phyloP scores from a whole-genome alignment of 2,797 vertebrate species.

The Momotus momota region DNA sequence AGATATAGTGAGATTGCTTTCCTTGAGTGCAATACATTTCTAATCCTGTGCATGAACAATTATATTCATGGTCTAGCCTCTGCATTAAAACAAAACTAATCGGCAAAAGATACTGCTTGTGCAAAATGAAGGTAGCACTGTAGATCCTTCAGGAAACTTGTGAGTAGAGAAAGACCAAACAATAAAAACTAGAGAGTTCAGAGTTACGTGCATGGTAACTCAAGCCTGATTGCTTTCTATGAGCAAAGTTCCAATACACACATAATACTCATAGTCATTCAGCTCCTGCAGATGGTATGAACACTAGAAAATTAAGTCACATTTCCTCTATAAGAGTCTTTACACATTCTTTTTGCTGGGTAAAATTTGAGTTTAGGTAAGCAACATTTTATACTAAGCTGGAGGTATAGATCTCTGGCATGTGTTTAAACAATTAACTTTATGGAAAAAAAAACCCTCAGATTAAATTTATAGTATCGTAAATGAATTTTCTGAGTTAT shows the following conservation, averaged over 20 bases:
- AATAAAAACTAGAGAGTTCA: not conserved
- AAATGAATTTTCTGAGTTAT: not conserved
- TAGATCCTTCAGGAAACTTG: not conserved
- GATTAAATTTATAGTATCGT: not conserved
- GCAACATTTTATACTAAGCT: not conserved
- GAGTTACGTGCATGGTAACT: not conserved
- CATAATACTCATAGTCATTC: not conserved
- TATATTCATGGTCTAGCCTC: not conserved
- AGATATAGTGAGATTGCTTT: not conserved
- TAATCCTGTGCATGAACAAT: not conserved
- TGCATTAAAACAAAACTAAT: not conserved
- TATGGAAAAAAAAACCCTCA: rapidly evolving
- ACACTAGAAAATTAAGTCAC: not conserved
- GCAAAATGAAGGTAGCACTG: not conserved
- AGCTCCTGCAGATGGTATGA: not conserved
- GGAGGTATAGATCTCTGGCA: not conserved
- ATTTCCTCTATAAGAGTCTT: not conserved
- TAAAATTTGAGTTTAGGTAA: not conserved
- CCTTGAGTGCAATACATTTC: not conserved
- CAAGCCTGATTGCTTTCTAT: not conserved
- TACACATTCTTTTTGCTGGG: not conserved
- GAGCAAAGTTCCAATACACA: not conserved
- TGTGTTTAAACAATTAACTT: not conserved
- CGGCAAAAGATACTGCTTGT: not conserved
- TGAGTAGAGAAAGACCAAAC: not conserved